Conservation (phyloP, 2,113 vertebrate species). For the Rallus limicola region DNA sequence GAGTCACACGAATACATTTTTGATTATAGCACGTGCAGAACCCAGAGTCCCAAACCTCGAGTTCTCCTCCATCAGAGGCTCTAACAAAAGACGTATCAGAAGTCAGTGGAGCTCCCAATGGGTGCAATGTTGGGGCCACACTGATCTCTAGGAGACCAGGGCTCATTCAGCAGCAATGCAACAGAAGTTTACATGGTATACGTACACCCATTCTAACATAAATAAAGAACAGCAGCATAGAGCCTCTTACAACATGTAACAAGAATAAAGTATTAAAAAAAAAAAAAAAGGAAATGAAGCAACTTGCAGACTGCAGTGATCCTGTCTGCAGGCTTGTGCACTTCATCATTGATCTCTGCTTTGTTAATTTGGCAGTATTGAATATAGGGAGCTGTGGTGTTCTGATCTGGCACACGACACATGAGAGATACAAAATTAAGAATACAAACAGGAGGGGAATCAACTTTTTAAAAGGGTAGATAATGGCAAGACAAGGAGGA, state of each 20-base stretch:
- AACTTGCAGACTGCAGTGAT: not conserved
- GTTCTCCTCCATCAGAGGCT: not conserved
- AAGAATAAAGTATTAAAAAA: not conserved
- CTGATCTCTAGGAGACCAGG: not conserved
- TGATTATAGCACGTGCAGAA: not conserved
- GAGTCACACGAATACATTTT: slow-evolving; percentile 5
- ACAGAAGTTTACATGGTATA: not conserved
- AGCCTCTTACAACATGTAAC: not conserved
- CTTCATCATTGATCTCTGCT: not conserved
- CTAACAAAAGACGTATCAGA: not conserved
- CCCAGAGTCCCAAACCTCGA: not conserved
- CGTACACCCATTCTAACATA: rapidly evolving
- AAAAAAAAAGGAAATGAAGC: not conserved
- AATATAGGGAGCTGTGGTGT: rapidly evolving
- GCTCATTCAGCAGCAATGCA: not conserved
- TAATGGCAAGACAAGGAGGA: too few species aligned
- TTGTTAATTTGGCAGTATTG: slow-evolving; percentile 4
- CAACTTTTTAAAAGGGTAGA: too few species aligned
- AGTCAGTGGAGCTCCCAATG: not conserved
- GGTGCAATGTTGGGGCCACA: not conserved
- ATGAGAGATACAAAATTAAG: too few species aligned
- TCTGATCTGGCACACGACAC: not conserved
- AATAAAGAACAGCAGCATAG: not conserved
- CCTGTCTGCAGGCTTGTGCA: not conserved
- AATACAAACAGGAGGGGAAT: too few species aligned